These are phyloP conservation scores for Oasisia sp. DNA, from an alignment of 2,888 invertebrate genomes.

Conservation along the genomic window DNA sequence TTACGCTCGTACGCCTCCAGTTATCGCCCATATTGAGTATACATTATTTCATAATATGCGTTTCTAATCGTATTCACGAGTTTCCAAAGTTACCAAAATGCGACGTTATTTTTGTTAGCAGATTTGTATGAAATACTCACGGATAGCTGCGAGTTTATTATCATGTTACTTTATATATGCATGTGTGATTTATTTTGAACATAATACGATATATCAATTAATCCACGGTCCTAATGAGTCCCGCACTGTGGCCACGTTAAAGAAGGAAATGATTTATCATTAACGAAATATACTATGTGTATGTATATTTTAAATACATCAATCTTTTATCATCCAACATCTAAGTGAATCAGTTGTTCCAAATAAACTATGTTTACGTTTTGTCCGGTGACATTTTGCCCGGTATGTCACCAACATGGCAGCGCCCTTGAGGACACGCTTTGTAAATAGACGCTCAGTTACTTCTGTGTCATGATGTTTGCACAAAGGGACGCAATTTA, in stretches of 20 bases:
- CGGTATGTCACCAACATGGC: conserved; percentile 3
- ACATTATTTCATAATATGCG: background rate
- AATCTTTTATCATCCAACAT: background rate
- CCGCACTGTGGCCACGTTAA: background rate
- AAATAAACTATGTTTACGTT: background rate
- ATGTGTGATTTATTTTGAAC: background rate
- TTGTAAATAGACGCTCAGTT: background rate
- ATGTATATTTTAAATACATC: background rate
- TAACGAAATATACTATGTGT: background rate
- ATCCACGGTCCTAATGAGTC: background rate
- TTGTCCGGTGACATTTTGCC: background rate
- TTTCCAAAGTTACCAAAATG: background rate
- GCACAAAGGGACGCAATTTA: background rate
- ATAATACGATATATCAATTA: background rate
- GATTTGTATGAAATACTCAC: background rate
- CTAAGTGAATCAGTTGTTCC: background rate
- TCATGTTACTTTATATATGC: background rate
- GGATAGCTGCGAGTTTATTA: background rate
- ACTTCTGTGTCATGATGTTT: background rate
- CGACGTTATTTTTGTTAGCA: background rate
- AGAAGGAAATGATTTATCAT: no score
- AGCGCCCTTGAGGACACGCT: background rate
- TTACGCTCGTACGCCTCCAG: background rate
- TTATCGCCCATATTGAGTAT: background rate
- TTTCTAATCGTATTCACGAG: background rate